Evolutionary conservation across 2,888 invertebrate genomes (phyloP).

Genomic region (Hololepta plana): DNA sequence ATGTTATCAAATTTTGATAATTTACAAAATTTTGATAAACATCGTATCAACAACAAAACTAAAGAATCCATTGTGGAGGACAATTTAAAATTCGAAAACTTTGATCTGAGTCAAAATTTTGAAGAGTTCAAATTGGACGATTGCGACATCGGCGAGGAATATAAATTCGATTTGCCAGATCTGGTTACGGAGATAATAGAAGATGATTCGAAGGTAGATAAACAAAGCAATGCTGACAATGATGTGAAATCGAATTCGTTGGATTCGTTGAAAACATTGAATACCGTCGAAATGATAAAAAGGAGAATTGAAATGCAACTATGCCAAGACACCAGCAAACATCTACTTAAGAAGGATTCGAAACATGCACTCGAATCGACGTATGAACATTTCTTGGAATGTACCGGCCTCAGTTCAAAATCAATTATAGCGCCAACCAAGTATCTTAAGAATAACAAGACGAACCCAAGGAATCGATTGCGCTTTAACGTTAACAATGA

Average conservation of each 20-base stretch:
- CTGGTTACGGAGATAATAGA: constrained; percentile 10
- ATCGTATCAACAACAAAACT: too few species aligned
- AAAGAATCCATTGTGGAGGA: constrained; percentile 9
- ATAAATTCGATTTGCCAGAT: constrained; percentile 19
- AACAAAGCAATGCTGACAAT: constrained; percentile 4
- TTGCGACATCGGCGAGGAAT: constrained; percentile 35
- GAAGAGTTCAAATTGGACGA: constrained; percentile 67
- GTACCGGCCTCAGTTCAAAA: constrained; percentile 63
- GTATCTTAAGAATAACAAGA: constrained; percentile 56
- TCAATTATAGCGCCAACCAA: constrained; percentile 51
- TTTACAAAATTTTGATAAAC: constrained; percentile 23
- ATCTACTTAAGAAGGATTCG: too few species aligned
- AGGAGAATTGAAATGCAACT: too few species aligned
- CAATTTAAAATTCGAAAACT: constrained; percentile 31
- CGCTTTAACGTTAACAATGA: too few species aligned
- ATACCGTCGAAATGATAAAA: too few species aligned
- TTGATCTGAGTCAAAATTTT: constrained; percentile 56
- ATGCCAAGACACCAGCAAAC: too few species aligned
- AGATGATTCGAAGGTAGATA: constrained; percentile 10
- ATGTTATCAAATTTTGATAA: constrained; percentile 26
- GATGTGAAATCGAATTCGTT: too few species aligned
- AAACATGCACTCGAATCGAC: too few species aligned
- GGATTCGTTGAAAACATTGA: too few species aligned
- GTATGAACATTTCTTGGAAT: constrained; percentile 62
- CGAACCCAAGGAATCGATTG: too few species aligned